Evolutionary conservation across 1,140 invertebrate species (phyloP), one percentile per base, ranked within the genome.

Genomic region (Druon quercuslanigerum): DNA sequence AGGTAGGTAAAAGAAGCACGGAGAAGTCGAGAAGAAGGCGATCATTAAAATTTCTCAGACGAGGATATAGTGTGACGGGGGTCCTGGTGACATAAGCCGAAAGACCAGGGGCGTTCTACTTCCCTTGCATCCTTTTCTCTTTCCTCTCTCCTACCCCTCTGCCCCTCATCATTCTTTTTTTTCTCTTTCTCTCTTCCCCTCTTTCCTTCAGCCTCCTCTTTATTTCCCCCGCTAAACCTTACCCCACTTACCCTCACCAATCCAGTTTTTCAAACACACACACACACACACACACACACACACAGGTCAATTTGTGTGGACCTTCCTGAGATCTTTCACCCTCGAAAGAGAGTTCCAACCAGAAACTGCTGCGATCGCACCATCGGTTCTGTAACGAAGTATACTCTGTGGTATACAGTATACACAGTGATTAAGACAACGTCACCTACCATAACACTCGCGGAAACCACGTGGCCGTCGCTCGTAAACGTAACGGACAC

Each of bases 41-140:
- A 86, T 89, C 83, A 82, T 88, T 89, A 84, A 87, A 89, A 86
- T 87, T 87, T 87, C 80, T 85, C 76, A 76, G 74, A 73, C 80
- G 79, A 74, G 77, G 80, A 79, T 76, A 76, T 80, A 51, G 83
- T 78, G 82, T 81, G 82, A 81, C 81, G 80, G 80, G 77, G 82
- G 79, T 78, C 80, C 72, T 56, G 81, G 74, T 83, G 82, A 82
- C 82, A 84, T 71, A 72, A 79, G 77, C 80, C 86, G 79, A 87
- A 86, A 81, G 75, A 85, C 83, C 81, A 78, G 79, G 76, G 82
- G 81, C 85, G 84, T 87, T 82, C 85, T 85, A 84, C 83, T 85
- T 86, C 79, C 83, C 83, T 82, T 81, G 78, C 82, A 78, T 79
- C 71, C 80, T 79, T 66, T 71, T 50, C 60, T 17, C 50, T 73